These are phyloP conservation scores for Montipora efflorescens DNA, from an alignment of 64 coral and sea anemone species.

Conservation along the genomic window DNA sequence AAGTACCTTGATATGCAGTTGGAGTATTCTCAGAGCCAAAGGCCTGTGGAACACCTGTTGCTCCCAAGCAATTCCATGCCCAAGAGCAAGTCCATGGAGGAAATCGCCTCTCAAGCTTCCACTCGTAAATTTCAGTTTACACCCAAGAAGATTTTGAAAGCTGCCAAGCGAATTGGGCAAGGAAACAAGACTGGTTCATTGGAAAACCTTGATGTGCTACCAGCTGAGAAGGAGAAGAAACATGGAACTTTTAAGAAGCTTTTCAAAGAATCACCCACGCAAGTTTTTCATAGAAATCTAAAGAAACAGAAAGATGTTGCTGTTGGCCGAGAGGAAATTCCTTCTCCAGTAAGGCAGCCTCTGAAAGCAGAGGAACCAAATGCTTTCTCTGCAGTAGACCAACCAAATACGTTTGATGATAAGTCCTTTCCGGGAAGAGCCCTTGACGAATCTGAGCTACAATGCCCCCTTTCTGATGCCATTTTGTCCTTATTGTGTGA, in stretches of 20 bases:
- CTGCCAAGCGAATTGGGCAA: slow-evolving; percentile 29
- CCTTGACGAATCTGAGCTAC: background rate
- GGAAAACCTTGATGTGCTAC: background rate
- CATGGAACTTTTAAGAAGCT: slow-evolving; percentile 1
- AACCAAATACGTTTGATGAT: background rate
- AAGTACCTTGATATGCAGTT: background rate
- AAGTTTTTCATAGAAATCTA: background rate
- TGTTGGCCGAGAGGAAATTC: background rate
- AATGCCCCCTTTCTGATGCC: slow-evolving; percentile 57
- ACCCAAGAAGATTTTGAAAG: slow-evolving; percentile 39
- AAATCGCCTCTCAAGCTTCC: background rate
- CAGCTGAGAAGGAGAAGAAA: slow-evolving; percentile 11
- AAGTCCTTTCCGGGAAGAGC: background rate
- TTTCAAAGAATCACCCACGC: background rate
- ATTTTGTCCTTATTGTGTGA: slow-evolving; percentile 71
- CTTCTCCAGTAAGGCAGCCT: background rate
- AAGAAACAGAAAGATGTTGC: background rate
- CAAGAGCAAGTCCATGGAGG: slow-evolving; percentile 43
- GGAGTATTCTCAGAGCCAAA: background rate
- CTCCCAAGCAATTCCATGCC: background rate
- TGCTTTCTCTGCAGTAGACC: background rate
- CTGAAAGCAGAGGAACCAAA: slow-evolving; percentile 9
- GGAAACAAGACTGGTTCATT: slow-evolving; percentile 1
- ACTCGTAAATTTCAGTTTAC: slow-evolving; percentile 11
- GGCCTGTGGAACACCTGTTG: background rate